Percentiles rank a stretch among this genome's conserved stretches.
phyloP scores from a whole-genome alignment of 2,888 invertebrate genomes.

The Rotaria socialis region DNA sequence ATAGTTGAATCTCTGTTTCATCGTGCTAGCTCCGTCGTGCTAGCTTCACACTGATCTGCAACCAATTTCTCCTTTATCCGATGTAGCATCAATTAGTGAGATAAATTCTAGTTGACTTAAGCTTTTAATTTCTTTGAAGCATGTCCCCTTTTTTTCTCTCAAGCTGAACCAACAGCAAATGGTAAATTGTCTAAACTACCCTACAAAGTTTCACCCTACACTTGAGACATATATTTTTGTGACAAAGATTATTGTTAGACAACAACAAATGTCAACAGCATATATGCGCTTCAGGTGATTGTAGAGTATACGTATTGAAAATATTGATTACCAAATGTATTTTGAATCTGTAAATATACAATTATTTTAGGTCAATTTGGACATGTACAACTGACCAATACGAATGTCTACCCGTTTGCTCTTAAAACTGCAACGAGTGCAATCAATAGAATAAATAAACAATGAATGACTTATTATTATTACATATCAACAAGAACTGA shows the following conservation, averaged over 20 bases:
- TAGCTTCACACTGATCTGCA: too few relatives aligned
- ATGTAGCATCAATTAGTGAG: background rate
- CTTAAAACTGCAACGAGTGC: background rate
- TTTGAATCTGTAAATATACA: too few relatives aligned
- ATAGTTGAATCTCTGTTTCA: too few relatives aligned
- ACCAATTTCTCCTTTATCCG: background rate
- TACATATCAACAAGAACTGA: background rate
- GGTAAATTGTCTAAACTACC: background rate
- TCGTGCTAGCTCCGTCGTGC: too few relatives aligned
- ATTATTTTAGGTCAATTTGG: too few relatives aligned
- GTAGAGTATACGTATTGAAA: too few relatives aligned
- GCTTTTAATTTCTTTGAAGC: too few relatives aligned
- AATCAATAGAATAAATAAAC: background rate
- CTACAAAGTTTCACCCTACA: background rate
- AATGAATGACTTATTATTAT: background rate
- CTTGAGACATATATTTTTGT: background rate
- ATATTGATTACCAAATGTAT: too few relatives aligned
- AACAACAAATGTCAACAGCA: background rate
- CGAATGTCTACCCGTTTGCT: too few relatives aligned
- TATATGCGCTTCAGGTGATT: background rate
- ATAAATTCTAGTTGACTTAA: too few relatives aligned
- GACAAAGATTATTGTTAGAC: background rate
- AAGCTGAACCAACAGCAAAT: background rate
- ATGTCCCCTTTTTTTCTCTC: too few relatives aligned
- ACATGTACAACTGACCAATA: too few relatives aligned